phyloP scores from a whole-genome alignment of 2,113 vertebrate genomes.

The Quiscalus mexicanus region DNA sequence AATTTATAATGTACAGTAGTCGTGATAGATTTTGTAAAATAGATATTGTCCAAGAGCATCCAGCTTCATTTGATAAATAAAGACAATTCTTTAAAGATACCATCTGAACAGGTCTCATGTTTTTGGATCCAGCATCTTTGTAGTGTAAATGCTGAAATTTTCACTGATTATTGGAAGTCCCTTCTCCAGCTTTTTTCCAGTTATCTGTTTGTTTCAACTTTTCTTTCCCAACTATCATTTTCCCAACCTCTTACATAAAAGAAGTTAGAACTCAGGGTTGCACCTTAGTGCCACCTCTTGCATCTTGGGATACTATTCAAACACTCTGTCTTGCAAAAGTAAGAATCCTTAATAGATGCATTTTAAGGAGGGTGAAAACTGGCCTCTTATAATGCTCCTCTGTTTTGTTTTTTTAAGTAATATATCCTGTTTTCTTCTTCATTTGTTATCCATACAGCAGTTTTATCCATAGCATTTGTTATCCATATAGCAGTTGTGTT shows the following conservation, averaged over 20 bases:
- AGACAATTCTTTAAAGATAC: neutral
- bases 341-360: neutral
- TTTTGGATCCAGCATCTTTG: neutral
- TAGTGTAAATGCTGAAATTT: neutral
- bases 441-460: neutral
- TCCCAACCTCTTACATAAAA: neutral
- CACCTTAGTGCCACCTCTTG: neutral
- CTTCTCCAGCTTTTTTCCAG: neutral
- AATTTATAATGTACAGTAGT: neutral
- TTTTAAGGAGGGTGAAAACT: neutral
- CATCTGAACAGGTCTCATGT: neutral
- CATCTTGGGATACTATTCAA: neutral
- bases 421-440: neutral
- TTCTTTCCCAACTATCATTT: neutral
- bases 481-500: neutral
- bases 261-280: neutral
- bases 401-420: neutral
- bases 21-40: neutral
- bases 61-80: slow-evolving; percentile 18
- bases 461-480: neutral
- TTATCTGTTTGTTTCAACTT: neutral
- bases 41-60: neutral
- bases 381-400: neutral
- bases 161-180: neutral
- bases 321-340: neutral